A percentile compares a stretch with the other conserved stretches of the same genome.
These are phyloP conservation scores for Phorcus lineatus DNA, from an alignment of 2,888 invertebrate genomes.

Conservation along the genomic window DNA sequence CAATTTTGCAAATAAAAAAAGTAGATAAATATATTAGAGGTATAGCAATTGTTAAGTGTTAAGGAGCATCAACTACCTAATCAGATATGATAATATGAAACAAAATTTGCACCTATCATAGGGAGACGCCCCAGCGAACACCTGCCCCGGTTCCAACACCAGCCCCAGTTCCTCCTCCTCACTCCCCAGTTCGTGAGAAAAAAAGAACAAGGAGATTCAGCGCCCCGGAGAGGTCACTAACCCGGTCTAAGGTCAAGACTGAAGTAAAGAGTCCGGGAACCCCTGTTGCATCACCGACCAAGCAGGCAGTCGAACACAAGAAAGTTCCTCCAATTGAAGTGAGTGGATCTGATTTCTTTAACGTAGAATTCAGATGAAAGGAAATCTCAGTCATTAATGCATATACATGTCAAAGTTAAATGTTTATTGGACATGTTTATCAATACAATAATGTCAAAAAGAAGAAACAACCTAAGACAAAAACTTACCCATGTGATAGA, in stretches of 20 bases:
- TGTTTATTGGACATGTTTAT: no score
- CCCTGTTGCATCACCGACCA: neutral
- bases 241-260: neutral
- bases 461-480: no score
- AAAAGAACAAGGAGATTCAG: conserved; percentile 6
- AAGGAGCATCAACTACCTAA: no score
- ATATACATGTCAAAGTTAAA: no score
- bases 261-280: neutral
- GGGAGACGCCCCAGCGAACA: neutral
- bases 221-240: neutral
- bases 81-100: no score
- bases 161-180: neutral
- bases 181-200: conserved; percentile 1
- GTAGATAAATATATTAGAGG: no score
- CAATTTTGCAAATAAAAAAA: no score
- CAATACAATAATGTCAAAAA: no score
- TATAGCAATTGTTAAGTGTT: no score
- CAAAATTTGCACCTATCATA: neutral
- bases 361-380: no score
- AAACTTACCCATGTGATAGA: no score
- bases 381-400: no score
- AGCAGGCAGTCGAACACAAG: neutral
- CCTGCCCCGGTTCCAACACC: neutral
- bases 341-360: neutral
- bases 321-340: neutral